Conservation (phyloP, 2,113 vertebrate species). For the Marmota monax region DNA sequence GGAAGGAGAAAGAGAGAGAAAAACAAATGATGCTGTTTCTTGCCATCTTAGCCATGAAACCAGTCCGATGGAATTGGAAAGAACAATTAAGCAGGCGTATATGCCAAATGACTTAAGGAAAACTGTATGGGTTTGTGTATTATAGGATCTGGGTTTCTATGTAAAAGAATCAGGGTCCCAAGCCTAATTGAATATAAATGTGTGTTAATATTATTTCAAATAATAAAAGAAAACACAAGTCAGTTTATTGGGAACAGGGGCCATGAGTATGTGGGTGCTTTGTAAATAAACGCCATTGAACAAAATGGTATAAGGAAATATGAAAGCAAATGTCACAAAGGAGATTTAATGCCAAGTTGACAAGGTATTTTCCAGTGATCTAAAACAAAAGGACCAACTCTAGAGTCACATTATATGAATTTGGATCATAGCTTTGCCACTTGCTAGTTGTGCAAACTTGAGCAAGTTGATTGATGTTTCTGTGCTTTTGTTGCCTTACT, state of each 20-base stretch:
- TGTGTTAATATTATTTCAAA: not conserved
- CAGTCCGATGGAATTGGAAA: not conserved
- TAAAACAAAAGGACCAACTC: not conserved
- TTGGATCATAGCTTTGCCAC: not conserved
- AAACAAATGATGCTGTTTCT: not conserved
- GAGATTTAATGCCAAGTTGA: not conserved
- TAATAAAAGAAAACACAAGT: not conserved
- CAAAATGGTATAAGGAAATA: not conserved
- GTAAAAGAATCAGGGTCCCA: not conserved
- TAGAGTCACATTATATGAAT: not conserved
- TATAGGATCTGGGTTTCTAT: not conserved
- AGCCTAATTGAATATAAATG: not conserved
- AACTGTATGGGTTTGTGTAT: not conserved
- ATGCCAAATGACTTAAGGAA: not conserved
- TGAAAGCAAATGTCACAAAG: not conserved
- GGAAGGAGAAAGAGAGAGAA: not conserved
- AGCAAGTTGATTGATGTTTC: not conserved
- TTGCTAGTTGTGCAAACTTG: not conserved
- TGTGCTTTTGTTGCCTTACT: not conserved
- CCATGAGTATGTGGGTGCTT: not conserved
- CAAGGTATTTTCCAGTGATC: not conserved
- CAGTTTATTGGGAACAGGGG: not conserved
- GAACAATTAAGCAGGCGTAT: not conserved
- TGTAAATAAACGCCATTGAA: not conserved
- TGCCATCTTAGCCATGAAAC: slow-evolving; percentile 1